These are phyloP conservation scores for Anneissia japonica DNA, from an alignment of 35 echinoderm and acorn worm species.

Conservation along the genomic window DNA sequence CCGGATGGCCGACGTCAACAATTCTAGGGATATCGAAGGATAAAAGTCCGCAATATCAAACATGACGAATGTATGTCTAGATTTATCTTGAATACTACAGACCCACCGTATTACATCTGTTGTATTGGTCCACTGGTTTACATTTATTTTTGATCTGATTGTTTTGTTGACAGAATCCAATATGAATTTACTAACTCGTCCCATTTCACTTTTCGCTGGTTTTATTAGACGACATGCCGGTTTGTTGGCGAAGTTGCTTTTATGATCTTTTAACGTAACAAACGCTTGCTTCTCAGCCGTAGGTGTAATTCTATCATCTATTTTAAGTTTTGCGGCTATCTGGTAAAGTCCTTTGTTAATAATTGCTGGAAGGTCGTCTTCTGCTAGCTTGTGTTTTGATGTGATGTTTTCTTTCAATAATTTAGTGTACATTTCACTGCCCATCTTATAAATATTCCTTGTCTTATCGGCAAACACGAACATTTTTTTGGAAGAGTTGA, in stretches of 20 bases:
- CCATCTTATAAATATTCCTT: conserved; percentile 16
- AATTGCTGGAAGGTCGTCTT: background rate
- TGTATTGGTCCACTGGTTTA: conserved; percentile 25
- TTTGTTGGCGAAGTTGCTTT: conserved; percentile 30
- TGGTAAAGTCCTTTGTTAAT: background rate
- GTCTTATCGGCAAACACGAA: conserved; percentile 8
- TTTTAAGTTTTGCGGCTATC: background rate
- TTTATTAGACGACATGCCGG: conserved; percentile 4
- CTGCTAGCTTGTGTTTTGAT: conserved; percentile 3
- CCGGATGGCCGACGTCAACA: background rate
- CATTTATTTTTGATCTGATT: background rate
- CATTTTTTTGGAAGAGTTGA: background rate
- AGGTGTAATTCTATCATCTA: background rate
- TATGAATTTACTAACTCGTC: background rate
- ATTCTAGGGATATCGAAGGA: background rate
- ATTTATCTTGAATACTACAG: background rate
- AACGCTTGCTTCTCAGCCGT: background rate
- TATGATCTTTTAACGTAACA: conserved; percentile 22
- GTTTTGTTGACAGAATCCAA: background rate
- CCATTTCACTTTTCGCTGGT: conserved; percentile 12
- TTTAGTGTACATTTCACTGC: background rate
- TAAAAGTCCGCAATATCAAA: conserved; percentile 5
- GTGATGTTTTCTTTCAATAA: background rate
- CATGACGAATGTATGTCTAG: background rate
- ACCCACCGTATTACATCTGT: background rate